A percentile compares a stretch with the other conserved stretches of the same genome.
Conservation (phyloP, 1,140 invertebrate species). For the Tribolium madens region DNA sequence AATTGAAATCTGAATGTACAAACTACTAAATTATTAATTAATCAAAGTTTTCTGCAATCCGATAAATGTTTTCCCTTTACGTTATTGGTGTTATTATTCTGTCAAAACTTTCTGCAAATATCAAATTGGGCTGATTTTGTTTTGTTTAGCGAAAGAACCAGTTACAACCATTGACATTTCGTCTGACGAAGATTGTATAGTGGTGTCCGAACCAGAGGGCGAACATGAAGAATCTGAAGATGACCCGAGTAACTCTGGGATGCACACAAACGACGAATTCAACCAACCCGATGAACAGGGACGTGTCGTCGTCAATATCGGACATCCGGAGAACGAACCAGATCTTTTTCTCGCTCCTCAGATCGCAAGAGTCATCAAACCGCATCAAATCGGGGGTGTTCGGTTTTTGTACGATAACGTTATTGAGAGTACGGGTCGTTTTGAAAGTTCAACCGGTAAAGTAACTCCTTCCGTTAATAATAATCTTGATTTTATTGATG, state of each 20-base stretch:
- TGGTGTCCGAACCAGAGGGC: slow-evolving; percentile 78
- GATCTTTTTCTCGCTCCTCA: slow-evolving; percentile 95
- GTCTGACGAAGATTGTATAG: slow-evolving; percentile 84
- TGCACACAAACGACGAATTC: slow-evolving; percentile 91
- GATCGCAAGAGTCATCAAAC: slow-evolving; percentile 93
- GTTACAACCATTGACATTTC: slow-evolving; percentile 77
- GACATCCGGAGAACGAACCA: slow-evolving; percentile 92
- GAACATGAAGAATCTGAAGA: slow-evolving; percentile 73
- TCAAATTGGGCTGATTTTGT: too few relatives aligned
- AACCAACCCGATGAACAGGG: slow-evolving; percentile 94
- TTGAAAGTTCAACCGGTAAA: slow-evolving; percentile 81
- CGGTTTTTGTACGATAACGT: slow-evolving; percentile 97
- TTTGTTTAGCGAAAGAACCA: slow-evolving; percentile 55
- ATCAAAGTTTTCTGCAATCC: too few relatives aligned
- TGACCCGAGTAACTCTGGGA: slow-evolving; percentile 73
- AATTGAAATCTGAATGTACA: too few relatives aligned
- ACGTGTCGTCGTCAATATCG: slow-evolving; percentile 93
- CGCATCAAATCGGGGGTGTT: slow-evolving; percentile 97
- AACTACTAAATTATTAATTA: too few relatives aligned
- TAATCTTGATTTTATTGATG: not conserved
- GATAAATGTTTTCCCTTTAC: too few relatives aligned
- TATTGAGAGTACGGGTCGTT: slow-evolving; percentile 90
- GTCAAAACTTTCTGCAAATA: too few relatives aligned
- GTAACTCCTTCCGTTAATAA: too few relatives aligned
- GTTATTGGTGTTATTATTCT: too few relatives aligned